Conservation (phyloP, 2,797 vertebrate genomes). For the Darevskia mixta region DNA sequence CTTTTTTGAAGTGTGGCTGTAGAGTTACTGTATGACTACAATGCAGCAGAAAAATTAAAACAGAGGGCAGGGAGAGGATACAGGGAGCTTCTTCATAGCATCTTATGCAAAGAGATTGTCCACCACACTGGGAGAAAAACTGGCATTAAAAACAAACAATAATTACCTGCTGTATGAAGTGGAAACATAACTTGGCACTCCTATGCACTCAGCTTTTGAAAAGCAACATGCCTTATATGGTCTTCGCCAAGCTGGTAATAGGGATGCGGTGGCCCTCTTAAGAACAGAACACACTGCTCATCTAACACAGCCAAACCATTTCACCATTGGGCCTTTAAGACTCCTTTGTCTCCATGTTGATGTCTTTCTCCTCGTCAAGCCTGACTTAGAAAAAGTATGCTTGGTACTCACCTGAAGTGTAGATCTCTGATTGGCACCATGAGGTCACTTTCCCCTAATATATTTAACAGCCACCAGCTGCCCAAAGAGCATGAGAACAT, state of each 20-base stretch:
- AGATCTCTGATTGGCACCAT: no score
- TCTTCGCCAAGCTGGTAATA: slow-evolving; percentile 64
- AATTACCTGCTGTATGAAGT: slow-evolving; percentile 7
- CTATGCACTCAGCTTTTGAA: slow-evolving; percentile 16
- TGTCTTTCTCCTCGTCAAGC: slow-evolving; percentile 69
- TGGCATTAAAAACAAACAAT: slow-evolving; percentile 34
- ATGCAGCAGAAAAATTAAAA: background rate
- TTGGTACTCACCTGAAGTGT: no score
- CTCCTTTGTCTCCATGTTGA: slow-evolving; percentile 68
- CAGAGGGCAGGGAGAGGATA: background rate
- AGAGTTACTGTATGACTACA: background rate
- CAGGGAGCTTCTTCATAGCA: background rate
- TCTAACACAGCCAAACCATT: slow-evolving; percentile 48
- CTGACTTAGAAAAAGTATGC: slow-evolving; percentile 72
- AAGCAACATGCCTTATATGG: slow-evolving; percentile 51
- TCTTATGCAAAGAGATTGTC: slow-evolving; percentile 8
- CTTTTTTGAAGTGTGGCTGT: background rate
- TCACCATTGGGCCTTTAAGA: slow-evolving; percentile 63
- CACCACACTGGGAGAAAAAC: slow-evolving; percentile 15
- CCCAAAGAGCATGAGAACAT: no score
- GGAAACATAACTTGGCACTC: slow-evolving; percentile 22
- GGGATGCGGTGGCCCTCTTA: slow-evolving; percentile 41
- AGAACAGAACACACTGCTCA: slow-evolving; percentile 55
- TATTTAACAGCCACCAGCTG: no score
- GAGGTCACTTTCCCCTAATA: no score